Base-by-base conservation (phyloP, 2,888 invertebrate genomes). In the Macrosoma leucophasiata region DNA sequence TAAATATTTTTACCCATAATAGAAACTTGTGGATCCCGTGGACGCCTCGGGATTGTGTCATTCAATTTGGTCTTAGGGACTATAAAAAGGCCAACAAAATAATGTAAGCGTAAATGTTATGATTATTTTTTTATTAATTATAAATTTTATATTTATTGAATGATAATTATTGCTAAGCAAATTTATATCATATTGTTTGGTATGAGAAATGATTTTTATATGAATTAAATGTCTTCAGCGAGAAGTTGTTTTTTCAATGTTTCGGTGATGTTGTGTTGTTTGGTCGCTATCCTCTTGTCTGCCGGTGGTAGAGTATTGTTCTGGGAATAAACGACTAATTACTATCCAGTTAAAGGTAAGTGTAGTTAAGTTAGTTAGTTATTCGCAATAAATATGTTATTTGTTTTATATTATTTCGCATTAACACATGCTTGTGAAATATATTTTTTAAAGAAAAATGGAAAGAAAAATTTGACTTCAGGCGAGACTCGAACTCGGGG, bases 211-310 rank as follows among this genome's bases (percentile, higher is more conserved):
- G 45, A 52, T 58, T 61, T 65, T 69, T 69, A 52, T 61, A 53
- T 57, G 50, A n/a, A 70, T 71, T 78, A 81, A 72, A 77, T 64
- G 51, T 76, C 60, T 54, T 76, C 71, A 46, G 61, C 52, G 41
- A 74, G 50, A 18, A 81, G 58, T 22, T 73, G 59, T 37, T 56
- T 58, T 55, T 74, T 79, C 37, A 71, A 69, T 51, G 59, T 56
- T 39, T 77, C 72, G 0, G 58, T 57, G 37, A 58, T 55, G 1
- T 52, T 46, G 20, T 52, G 65, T n/a, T 71, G 53, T 50, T 77
- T 81, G n/a, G 53, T 29, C n/a, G 48, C 52, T 22, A 77, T 72
- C 35, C 61, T 67, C 36, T 63, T 65, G 41, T 75, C 68, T 4
- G 58, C 57, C 13, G 66, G 50, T 0, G 81, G 79, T 1, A 75